Evolutionary conservation across 2,888 invertebrate species (phyloP).

Genomic region (Leptogaster cylindrica): DNA sequence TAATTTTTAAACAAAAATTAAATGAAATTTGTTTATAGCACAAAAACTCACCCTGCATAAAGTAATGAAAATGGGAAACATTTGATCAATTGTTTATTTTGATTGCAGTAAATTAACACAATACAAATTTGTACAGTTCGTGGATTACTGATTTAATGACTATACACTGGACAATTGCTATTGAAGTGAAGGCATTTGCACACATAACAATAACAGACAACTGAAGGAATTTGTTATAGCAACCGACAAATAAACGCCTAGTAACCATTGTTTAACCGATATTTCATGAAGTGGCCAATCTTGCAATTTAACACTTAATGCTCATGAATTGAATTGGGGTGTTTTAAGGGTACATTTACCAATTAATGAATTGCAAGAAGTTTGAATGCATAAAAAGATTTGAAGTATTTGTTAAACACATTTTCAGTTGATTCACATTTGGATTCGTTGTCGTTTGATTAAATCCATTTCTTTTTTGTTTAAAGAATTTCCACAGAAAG

Average conservation of each 20-base stretch:
- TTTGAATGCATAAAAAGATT: too few species aligned
- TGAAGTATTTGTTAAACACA: too few species aligned
- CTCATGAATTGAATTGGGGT: too few species aligned
- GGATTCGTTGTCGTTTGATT: too few species aligned
- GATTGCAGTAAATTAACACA: background rate
- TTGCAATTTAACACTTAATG: too few species aligned
- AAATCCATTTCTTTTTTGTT: background rate
- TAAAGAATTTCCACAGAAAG: too few species aligned
- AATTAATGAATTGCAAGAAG: too few species aligned
- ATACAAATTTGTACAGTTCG: background rate
- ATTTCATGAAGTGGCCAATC: constrained; percentile 2
- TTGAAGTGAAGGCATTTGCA: constrained; percentile 11
- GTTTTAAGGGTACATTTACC: too few species aligned
- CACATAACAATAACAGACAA: too few species aligned
- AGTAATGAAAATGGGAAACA: constrained; percentile 54
- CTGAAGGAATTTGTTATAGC: constrained; percentile 32
- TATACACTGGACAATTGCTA: constrained; percentile 1
- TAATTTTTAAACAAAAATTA: background rate
- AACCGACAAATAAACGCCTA: constrained; percentile 41
- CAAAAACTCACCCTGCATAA: constrained; percentile 50
- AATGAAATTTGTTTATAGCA: background rate
- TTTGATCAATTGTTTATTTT: constrained; percentile 31
- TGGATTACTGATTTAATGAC: too few species aligned
- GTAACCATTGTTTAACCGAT: constrained; percentile 45
- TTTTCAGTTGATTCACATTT: too few species aligned